Conservation (phyloP, 2,888 invertebrate genomes). For the Hedychridium roseum region DNA sequence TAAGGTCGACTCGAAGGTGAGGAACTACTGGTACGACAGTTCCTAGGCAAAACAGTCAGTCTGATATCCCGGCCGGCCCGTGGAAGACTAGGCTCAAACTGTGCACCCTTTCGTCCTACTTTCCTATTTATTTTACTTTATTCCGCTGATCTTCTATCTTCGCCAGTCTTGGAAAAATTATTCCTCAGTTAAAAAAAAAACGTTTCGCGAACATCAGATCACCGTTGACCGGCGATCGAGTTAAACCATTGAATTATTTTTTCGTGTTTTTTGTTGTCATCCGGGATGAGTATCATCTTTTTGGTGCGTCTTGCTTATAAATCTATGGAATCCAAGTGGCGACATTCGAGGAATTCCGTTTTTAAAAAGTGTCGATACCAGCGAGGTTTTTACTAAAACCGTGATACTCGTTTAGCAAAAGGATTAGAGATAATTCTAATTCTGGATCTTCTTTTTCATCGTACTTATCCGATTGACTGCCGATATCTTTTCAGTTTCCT, state of each 20-base stretch:
- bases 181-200: too few species aligned
- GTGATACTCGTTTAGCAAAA: too few species aligned
- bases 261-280: background rate
- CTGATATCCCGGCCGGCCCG: conserved; percentile 41
- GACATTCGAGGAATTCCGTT: conserved; percentile 40
- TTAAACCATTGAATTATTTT: background rate
- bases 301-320: conserved; percentile 46
- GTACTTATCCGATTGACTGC: too few species aligned
- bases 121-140: background rate
- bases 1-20: conserved; percentile 20
- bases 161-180: too few species aligned
- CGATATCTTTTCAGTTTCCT: too few species aligned
- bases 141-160: background rate
- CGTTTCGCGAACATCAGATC: background rate
- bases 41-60: conserved; percentile 29
- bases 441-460: too few species aligned
- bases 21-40: background rate
- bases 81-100: conserved; percentile 23
- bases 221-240: background rate
- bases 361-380: conserved; percentile 49
- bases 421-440: too few species aligned
- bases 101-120: conserved; percentile 1
- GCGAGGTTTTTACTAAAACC: conserved; percentile 52
- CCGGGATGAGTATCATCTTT: conserved; percentile 49
- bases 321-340: conserved; percentile 44